Evolutionary conservation across 2,113 vertebrate genomes (phyloP).

Genomic region (Ptilorrhoa leucosticta): DNA sequence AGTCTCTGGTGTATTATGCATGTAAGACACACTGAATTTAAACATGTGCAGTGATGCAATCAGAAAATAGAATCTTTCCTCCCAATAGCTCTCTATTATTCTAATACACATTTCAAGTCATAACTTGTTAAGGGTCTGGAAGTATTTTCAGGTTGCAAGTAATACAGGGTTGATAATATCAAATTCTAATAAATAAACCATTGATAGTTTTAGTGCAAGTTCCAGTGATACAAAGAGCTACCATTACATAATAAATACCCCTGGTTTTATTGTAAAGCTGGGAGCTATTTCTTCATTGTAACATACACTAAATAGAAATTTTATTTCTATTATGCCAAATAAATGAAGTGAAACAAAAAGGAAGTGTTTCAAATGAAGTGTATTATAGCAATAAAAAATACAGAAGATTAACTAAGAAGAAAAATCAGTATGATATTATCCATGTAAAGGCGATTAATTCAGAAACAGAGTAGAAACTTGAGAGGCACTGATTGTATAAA

Average conservation of each 20-base stretch:
- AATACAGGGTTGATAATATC: neutral
- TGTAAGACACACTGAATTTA: neutral
- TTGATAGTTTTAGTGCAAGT: constrained; percentile 13
- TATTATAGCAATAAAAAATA: constrained; percentile 37
- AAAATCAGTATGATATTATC: constrained; percentile 9
- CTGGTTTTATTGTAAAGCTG: constrained; percentile 49
- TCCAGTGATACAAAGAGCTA: constrained; percentile 4
- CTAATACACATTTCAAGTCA: neutral
- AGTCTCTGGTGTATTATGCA: neutral
- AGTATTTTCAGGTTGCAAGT: neutral
- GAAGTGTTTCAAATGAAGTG: constrained; percentile 59
- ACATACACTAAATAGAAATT: constrained; percentile 41
- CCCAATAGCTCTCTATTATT: neutral
- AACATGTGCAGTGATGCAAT: neutral
- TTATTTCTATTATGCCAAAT: constrained; percentile 64
- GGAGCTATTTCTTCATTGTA: constrained; percentile 45
- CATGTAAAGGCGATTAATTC: neutral
- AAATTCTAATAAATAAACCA: constrained; percentile 36
- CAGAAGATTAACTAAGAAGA: constrained; percentile 52
- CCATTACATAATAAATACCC: constrained; percentile 28
- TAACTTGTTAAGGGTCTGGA: neutral
- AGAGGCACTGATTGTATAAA: neutral
- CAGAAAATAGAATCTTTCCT: neutral
- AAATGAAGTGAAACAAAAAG: constrained; percentile 67
- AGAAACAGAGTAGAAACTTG: neutral